phyloP scores from a whole-genome alignment of 2,797 vertebrate species.

The Hypotaenidia philippensis region DNA sequence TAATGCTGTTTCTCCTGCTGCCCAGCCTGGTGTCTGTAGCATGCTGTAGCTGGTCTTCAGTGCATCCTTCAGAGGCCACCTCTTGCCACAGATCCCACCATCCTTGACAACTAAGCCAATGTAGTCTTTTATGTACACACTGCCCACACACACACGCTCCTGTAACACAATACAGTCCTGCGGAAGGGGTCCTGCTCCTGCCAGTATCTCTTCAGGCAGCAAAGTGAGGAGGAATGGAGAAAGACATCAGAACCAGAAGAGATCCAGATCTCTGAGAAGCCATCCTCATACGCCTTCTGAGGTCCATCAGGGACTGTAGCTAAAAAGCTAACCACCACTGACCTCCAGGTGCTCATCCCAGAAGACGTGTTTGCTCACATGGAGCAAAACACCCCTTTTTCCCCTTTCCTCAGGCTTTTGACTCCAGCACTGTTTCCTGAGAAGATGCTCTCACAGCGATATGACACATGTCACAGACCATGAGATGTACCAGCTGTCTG shows the following conservation, averaged over 20 bases:
- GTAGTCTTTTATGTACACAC: rapidly evolving
- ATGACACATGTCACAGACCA: rapidly evolving
- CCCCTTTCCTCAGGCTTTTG: not conserved
- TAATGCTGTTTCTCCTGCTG: not conserved
- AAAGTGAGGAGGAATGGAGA: not conserved
- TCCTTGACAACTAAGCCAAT: not conserved
- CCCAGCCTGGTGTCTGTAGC: not conserved
- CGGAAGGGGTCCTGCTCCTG: not conserved
- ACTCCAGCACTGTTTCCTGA: not conserved
- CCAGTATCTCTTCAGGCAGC: not conserved
- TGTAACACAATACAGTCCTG: not conserved
- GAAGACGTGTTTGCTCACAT: not conserved
- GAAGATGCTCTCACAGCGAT: not conserved
- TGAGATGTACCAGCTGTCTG: rapidly evolving
- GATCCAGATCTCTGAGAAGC: not conserved
- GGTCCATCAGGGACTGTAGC: rapidly evolving
- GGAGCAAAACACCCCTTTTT: not conserved
- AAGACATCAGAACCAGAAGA: not conserved
- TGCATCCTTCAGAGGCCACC: not conserved
- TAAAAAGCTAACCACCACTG: not conserved
- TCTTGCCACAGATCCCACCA: not conserved
- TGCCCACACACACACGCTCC: not conserved
- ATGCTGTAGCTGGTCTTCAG: not conserved
- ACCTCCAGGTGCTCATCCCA: not conserved
- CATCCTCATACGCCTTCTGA: not conserved